Conservation (phyloP, 2,888 invertebrate species). For the Agrotis exclamationis region DNA sequence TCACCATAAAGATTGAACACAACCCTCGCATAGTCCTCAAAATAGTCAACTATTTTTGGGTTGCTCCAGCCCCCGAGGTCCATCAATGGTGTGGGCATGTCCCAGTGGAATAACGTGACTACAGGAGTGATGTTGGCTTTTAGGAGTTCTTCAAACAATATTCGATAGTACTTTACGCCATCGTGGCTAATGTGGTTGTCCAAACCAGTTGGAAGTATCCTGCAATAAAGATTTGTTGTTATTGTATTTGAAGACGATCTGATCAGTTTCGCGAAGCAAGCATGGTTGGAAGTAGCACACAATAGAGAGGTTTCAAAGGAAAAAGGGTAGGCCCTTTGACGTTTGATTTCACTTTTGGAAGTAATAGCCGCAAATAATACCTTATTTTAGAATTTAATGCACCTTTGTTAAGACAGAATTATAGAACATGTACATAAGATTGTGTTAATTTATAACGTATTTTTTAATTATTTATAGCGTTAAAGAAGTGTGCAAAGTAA, state of each 20-base stretch:
- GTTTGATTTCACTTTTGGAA: neutral
- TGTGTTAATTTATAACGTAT: too few species aligned
- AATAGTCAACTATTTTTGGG: conserved; percentile 88
- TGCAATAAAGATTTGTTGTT: conserved; percentile 55
- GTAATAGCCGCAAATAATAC: neutral
- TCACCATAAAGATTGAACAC: conserved; percentile 92
- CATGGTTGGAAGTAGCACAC: too few species aligned
- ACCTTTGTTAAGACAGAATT: neutral
- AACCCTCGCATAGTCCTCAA: conserved; percentile 89
- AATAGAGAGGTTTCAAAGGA: too few species aligned
- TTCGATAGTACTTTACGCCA: conserved; percentile 94
- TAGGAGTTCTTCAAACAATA: conserved; percentile 93
- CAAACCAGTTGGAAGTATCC: conserved; percentile 94
- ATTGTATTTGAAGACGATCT: neutral
- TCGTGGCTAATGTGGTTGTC: conserved; percentile 92
- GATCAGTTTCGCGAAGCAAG: too few species aligned
- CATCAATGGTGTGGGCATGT: conserved; percentile 89
- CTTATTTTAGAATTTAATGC: neutral
- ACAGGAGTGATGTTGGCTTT: conserved; percentile 93
- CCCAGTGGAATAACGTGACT: conserved; percentile 93
- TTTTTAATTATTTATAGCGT: too few species aligned
- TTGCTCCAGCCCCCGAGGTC: conserved; percentile 90
- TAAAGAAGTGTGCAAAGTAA: neutral
- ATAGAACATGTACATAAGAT: neutral
- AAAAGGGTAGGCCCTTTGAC: too few species aligned